Base-by-base conservation (phyloP, 2,888 invertebrate species). In the Agrotis ipsilon region DNA sequence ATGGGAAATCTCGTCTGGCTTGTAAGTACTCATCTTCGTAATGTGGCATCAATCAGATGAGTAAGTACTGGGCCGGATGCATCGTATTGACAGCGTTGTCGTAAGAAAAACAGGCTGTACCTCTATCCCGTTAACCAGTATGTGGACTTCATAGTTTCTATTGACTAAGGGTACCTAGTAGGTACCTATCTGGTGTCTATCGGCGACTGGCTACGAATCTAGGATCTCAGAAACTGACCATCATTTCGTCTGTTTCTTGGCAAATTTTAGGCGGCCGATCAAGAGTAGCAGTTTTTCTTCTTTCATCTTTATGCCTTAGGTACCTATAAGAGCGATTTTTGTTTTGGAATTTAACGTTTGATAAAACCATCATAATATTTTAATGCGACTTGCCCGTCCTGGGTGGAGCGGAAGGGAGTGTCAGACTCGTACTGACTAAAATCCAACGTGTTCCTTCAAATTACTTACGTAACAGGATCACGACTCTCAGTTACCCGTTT, bases 31-130 rank as follows among this genome's bases (percentile, higher is more conserved):
- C 1, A 39, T 39, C 39, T 39, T 39, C 39, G 18, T 27, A 18
- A 2, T 24, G 18, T n/a, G 9, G n/a, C 55, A n/a, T 46, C 39
- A 49, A 27, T 51, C 43, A 46, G 18, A 46, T 24, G 14, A 39
- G 46, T n/a, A 55, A 27, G 27, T 73, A 54, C 46, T 63, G 6
- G 52, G 75, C 75, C 75, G 75, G 74, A 63, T 63, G 46, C 19
- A 7, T 46, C 54, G 46, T 24, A 63, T 13, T 32, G 74, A 73
- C 52, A 74, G 13, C 16, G 7, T 32, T 45, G n/a, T 21, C 13
- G 11, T 54, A 16, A 74, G 19, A 71, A 71, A 74, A 74, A 74
- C 52, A 54, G 9, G 64, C 39, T 63, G 13, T 9, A 24, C 65
- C 46, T 27, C 18, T 48, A 24, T 71, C 24, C 70, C 70, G 70